These are phyloP conservation scores for Acanthurus tractus DNA, from an alignment of 2,797 vertebrate genomes.

Conservation along the genomic window DNA sequence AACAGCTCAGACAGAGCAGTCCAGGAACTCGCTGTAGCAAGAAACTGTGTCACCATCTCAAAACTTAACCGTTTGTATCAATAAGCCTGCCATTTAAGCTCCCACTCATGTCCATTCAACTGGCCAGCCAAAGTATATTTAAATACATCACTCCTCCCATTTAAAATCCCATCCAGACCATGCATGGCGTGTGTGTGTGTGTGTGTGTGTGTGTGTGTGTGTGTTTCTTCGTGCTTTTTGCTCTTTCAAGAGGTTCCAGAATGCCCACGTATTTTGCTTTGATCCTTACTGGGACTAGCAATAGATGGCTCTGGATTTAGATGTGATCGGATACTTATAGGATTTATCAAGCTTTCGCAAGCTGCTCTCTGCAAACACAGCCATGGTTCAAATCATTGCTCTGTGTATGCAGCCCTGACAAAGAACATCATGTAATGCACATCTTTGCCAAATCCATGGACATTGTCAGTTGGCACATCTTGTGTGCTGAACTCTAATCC, in stretches of 20 bases:
- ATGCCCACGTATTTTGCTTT: conserved; percentile 55
- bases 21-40: conserved; percentile 51
- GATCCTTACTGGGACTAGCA: conserved; percentile 58
- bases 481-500: conserved; percentile 69
- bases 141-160: conserved; percentile 9
- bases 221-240: conserved; percentile 39
- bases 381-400: conserved; percentile 65
- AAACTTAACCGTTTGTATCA: conserved; percentile 21
- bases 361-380: conserved; percentile 72
- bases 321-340: conserved; percentile 76
- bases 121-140: conserved; percentile 33
- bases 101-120: conserved; percentile 35
- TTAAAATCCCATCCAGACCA: conserved; percentile 36
- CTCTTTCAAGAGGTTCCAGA: conserved; percentile 52
- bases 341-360: conserved; percentile 81
- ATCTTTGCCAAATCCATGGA: conserved; percentile 79
- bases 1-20: conserved; percentile 46
- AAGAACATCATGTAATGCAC: conserved; percentile 78
- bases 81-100: conserved; percentile 45
- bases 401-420: conserved; percentile 72
- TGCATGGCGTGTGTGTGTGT: conserved; percentile 3
- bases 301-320: conserved; percentile 78
- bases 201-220: neutral
- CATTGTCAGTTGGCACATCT: conserved; percentile 80
- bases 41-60: conserved; percentile 58